Conservation (phyloP, 1,140 invertebrate species). For the Brachionus calyciflorus region DNA sequence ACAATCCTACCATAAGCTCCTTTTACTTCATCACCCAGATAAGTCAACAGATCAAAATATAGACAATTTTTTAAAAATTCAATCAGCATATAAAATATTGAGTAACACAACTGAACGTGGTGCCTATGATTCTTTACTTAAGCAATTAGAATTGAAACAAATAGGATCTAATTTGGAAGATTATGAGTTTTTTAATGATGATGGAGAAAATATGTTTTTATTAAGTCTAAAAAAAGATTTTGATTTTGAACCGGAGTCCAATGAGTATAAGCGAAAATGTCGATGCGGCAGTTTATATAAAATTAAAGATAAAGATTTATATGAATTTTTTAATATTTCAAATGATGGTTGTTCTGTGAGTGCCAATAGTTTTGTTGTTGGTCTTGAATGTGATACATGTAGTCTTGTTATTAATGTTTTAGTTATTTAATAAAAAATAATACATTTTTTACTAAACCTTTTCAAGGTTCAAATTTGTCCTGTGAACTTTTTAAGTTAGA, state of each 20-base stretch:
- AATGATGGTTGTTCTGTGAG: neutral
- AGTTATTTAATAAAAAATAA: slow-evolving; percentile 24
- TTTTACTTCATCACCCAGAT: slow-evolving; percentile 37
- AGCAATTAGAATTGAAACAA: neutral
- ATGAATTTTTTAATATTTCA: neutral
- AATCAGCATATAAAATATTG: slow-evolving; percentile 13
- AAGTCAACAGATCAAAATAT: neutral
- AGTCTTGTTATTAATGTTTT: slow-evolving; percentile 32
- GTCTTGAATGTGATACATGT: slow-evolving; percentile 30
- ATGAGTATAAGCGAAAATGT: neutral
- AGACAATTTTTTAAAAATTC: neutral
- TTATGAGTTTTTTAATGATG: neutral
- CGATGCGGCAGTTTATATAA: slow-evolving; percentile 24
- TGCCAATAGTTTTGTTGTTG: neutral
- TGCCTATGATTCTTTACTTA: neutral
- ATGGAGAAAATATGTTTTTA: neutral
- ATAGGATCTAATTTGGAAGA: neutral
- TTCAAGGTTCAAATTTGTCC: no score
- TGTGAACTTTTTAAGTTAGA: no score
- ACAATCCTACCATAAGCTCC: neutral
- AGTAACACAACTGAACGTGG: neutral
- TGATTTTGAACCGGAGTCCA: neutral
- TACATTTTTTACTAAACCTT: no score
- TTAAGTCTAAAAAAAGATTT: slow-evolving; percentile 32
- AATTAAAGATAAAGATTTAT: neutral